Evolutionary conservation across 2,113 vertebrate genomes (phyloP).

Genomic region (Clarias macrocephalus): DNA sequence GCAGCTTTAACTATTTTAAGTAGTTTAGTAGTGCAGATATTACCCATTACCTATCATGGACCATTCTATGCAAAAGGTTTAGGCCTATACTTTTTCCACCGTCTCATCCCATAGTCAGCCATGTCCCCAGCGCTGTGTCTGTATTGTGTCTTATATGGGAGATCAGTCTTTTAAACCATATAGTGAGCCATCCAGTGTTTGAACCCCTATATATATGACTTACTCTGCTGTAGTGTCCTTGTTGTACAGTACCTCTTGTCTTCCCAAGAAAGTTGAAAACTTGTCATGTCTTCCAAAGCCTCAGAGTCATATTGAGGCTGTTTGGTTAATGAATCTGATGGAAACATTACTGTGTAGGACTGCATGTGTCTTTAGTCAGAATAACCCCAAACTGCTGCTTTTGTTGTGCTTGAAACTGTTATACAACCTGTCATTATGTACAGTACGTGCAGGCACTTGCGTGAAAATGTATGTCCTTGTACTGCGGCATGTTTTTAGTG

Average conservation of each 20-base stretch:
- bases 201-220: background rate
- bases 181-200: constrained; percentile 3
- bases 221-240: background rate
- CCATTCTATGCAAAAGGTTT: constrained; percentile 46
- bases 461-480: background rate
- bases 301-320: background rate
- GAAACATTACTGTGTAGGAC: background rate
- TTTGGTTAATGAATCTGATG: background rate
- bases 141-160: constrained; percentile 18
- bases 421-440: background rate
- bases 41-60: background rate
- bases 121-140: constrained; percentile 19
- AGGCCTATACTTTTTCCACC: constrained; percentile 13
- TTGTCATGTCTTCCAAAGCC: constrained; percentile 4
- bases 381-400: constrained; percentile 26
- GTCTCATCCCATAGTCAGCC: background rate
- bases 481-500: background rate
- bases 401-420: constrained; percentile 11
- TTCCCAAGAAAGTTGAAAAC: background rate
- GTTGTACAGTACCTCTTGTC: background rate
- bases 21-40: background rate
- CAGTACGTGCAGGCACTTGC: background rate
- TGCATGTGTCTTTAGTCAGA: constrained; percentile 20
- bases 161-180: background rate
- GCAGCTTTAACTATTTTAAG: background rate